A percentile compares a stretch with the other conserved stretches of the same genome.
These are phyloP conservation scores for Huso huso DNA, from an alignment of 2,797 vertebrate genomes.

Conservation along the genomic window DNA sequence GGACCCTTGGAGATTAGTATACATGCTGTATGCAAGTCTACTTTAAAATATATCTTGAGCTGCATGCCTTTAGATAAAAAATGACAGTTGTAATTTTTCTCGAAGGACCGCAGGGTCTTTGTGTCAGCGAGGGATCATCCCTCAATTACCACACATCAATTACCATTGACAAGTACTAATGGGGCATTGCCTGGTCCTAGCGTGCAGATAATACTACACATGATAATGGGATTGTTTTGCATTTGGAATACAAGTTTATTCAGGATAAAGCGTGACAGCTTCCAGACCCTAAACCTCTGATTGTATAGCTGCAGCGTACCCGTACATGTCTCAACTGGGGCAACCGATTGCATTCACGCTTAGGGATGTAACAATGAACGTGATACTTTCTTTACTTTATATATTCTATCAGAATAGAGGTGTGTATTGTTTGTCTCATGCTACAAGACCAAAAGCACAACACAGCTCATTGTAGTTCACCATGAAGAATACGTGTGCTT, in stretches of 20 bases:
- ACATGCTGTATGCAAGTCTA: conserved; percentile 30
- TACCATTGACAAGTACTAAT: conserved; percentile 55
- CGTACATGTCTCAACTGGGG: too few relatives aligned
- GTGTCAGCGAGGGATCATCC: conserved; percentile 36
- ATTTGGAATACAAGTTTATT: conserved; percentile 21
- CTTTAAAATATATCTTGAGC: conserved; percentile 38
- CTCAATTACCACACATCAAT: conserved; percentile 56
- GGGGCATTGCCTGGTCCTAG: conserved; percentile 31
- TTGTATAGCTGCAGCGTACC: too few relatives aligned
- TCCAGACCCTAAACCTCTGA: neutral
- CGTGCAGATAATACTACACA: conserved; percentile 46
- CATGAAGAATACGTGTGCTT: too few relatives aligned
- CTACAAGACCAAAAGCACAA: too few relatives aligned
- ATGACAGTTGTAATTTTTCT: conserved; percentile 63
- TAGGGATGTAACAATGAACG: too few relatives aligned
- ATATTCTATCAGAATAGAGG: too few relatives aligned
- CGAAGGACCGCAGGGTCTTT: conserved; percentile 40
- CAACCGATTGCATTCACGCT: too few relatives aligned
- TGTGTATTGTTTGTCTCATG: too few relatives aligned
- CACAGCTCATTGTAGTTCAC: too few relatives aligned
- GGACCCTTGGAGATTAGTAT: conserved; percentile 28
- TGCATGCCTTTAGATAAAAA: conserved; percentile 46
- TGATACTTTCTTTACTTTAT: too few relatives aligned
- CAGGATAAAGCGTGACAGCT: neutral
- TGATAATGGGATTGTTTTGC: conserved; percentile 51